Conservation (phyloP, 1,140 invertebrate species). For the Drosophila santomea region DNA sequence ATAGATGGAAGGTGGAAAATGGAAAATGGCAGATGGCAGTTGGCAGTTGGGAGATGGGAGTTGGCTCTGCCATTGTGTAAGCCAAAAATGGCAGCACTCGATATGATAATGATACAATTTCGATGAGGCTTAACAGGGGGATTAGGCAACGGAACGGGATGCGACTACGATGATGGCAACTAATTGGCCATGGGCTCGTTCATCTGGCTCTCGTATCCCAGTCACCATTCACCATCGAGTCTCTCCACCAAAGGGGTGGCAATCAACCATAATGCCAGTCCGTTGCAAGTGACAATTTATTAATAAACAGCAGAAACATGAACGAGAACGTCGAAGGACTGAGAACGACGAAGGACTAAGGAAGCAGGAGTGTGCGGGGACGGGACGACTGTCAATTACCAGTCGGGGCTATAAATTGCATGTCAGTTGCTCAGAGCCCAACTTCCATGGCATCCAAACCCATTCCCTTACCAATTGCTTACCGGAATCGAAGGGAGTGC, state of each 20-base stretch:
- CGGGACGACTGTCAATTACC: constrained; percentile 67
- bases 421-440: constrained; percentile 50
- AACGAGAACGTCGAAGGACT: neutral
- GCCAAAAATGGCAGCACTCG: constrained; percentile 67
- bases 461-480: constrained; percentile 27
- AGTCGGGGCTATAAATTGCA: constrained; percentile 73
- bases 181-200: constrained; percentile 65
- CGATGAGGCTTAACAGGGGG: constrained; percentile 73
- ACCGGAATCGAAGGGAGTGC: constrained; percentile 36
- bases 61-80: constrained; percentile 43
- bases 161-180: constrained; percentile 70
- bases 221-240: neutral
- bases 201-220: neutral
- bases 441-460: no score
- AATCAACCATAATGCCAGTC: constrained; percentile 52
- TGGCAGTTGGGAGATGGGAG: constrained; percentile 7
- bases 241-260: constrained; percentile 27
- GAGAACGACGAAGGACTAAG: neutral
- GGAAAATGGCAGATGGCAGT: neutral
- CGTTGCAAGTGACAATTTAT: constrained; percentile 81
- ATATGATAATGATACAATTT: constrained; percentile 83
- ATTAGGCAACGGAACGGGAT: constrained; percentile 44
- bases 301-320: constrained; percentile 68
- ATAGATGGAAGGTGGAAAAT: neutral
- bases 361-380: neutral